Evolutionary conservation across 2,797 vertebrate species (phyloP), one percentile per base, ranked within the genome.

Genomic region (Amblyopsis hoosieri): DNA sequence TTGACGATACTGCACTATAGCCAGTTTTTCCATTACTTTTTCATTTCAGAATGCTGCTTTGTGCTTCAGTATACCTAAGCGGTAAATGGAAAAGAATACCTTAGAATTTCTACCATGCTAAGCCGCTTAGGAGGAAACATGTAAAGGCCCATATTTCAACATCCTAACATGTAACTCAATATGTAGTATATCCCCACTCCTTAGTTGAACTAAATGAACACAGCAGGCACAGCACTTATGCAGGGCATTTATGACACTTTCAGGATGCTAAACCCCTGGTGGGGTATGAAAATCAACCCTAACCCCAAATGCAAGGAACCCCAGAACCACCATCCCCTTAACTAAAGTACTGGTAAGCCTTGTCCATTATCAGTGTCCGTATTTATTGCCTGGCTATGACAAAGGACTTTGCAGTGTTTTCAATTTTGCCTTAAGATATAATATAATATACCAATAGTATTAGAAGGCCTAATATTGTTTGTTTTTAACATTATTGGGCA

Each of bases 131-230:
- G 74, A 82, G 66, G 37, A 55, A 78, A 72, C 60, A 46, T 65
- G 69, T 53, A 66, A 62, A 60, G 56, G 49, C 66, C 60, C 54
- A 68, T 78, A 60, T 79, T 66, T 72, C 74, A 75, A 45, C 13
- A 50, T 63, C 69, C 67, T 49, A 76, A 75, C 72, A 55, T 31
- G 71, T 50, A 74, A 75, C 68, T 73, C 45, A 55, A 53, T 72
- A 60, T 42, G 9, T 42, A 42, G 7, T 42, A 42, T 9, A 71
- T 33, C 15, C 1, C n/a, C 74, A 76, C 29, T 60, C 66, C 73
- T 85, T 68, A 76, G 72, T 64, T 65, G 52, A 71, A 62, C 74
- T 76, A 79, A 76, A 70, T 64, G 60, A 60, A 77, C 60, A 62
- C 77, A 60, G 69, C 64, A 3, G 23, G 23, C 4, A 29, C 48